Evolutionary conservation across 2,888 invertebrate genomes (phyloP).

Genomic region (Coelogynopora nodosa): DNA sequence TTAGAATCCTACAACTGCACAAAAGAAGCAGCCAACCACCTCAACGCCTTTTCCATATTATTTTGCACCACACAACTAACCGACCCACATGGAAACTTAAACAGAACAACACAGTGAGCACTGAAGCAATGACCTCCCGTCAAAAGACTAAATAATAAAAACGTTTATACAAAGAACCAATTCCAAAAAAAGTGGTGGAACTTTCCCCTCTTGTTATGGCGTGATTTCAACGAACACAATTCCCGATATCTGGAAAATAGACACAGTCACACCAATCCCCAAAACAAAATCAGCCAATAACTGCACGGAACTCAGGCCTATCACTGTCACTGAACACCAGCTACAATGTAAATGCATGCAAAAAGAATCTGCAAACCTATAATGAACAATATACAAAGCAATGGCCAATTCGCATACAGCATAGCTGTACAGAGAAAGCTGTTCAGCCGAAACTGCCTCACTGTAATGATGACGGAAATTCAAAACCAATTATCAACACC

Average conservation of each 20-base stretch:
- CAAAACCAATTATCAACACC: constrained; percentile 10
- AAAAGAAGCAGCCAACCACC: background rate
- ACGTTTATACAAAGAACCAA: background rate
- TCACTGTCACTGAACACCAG: background rate
- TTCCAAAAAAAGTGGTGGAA: background rate
- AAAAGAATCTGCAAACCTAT: background rate
- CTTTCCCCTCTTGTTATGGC: background rate
- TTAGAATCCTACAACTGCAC: background rate
- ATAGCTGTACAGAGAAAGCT: constrained; percentile 17
- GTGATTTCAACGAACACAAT: background rate
- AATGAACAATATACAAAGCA: background rate
- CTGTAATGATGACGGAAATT: constrained; percentile 27
- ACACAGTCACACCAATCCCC: background rate
- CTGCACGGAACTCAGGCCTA: background rate
- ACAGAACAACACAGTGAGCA: background rate
- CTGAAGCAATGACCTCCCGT: background rate
- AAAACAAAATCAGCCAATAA: background rate
- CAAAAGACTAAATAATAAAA: background rate
- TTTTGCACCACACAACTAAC: background rate
- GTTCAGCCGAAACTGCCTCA: constrained; percentile 5
- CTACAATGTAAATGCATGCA: background rate
- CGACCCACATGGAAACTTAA: background rate
- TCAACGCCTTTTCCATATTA: background rate
- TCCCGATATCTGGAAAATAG: background rate
- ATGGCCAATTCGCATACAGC: constrained; percentile 19